These are phyloP conservation scores for Carassius carassius DNA, from an alignment of 2,113 vertebrate genomes.

Conservation along the genomic window DNA sequence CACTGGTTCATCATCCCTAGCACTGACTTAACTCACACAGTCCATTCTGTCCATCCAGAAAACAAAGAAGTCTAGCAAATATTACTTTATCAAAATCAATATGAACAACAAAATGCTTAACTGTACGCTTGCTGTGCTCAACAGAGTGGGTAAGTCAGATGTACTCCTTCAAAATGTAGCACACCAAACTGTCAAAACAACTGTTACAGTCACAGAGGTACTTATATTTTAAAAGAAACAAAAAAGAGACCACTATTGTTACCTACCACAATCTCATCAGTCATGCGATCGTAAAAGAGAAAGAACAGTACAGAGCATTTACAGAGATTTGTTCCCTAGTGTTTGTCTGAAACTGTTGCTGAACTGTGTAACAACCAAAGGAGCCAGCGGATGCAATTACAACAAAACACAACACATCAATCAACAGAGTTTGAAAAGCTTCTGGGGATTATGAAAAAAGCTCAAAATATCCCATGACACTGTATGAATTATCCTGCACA, in stretches of 20 bases:
- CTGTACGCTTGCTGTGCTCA: not conserved
- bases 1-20: conserved; percentile 18
- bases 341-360: not conserved
- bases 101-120: conserved; percentile 12
- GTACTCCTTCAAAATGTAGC: conserved; percentile 35
- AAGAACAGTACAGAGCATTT: not conserved
- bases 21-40: not conserved
- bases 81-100: conserved; percentile 1
- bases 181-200: conserved; percentile 31
- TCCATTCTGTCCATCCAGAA: too few species aligned
- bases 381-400: conserved; percentile 57
- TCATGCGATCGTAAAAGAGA: not conserved
- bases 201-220: conserved; percentile 19
- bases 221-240: conserved; percentile 1
- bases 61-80: not conserved
- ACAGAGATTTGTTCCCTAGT: not conserved
- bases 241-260: not conserved
- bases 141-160: not conserved
- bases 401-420: conserved; percentile 47
- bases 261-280: not conserved
- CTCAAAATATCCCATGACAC: not conserved
- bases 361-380: conserved; percentile 8
- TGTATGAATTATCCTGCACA: conserved; percentile 36
- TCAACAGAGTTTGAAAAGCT: conserved; percentile 36
- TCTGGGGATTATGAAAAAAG: not conserved